Percentiles rank a stretch among this genome's conserved stretches.
These are phyloP conservation scores for Seira musarum DNA, from an alignment of 2,888 invertebrate species.

Conservation along the genomic window DNA sequence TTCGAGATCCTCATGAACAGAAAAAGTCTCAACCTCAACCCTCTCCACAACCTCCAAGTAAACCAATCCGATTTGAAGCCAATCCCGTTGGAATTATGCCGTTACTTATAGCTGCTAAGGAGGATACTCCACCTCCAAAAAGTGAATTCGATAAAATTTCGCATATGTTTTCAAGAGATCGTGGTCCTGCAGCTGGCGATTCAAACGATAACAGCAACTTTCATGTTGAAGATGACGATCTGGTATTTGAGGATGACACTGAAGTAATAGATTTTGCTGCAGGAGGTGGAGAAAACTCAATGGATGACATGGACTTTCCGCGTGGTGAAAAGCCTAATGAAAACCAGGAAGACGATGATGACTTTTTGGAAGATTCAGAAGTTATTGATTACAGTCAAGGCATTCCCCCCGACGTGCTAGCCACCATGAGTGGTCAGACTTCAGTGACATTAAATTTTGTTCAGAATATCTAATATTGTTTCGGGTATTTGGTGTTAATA, in stretches of 20 bases:
- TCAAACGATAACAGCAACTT: constrained; percentile 3
- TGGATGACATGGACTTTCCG: constrained; percentile 58
- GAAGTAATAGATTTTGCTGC: constrained; percentile 68
- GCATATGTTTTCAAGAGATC: constrained; percentile 53
- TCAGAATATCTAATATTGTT: too few species aligned
- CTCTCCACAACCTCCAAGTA: not conserved
- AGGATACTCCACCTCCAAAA: constrained; percentile 30
- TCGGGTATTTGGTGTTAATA: too few species aligned
- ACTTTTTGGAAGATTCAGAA: constrained; percentile 53
- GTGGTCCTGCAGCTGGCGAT: constrained; percentile 29
- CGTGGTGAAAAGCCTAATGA: constrained; percentile 50
- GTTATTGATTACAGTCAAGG: constrained; percentile 68
- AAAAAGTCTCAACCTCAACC: not conserved
- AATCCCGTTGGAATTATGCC: constrained; percentile 51
- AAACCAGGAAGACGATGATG: constrained; percentile 43
- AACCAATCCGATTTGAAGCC: constrained; percentile 35
- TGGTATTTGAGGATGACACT: constrained; percentile 46
- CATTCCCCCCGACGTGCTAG: constrained; percentile 8
- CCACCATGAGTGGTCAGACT: too few species aligned
- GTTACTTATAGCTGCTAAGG: constrained; percentile 42
- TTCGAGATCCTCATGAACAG: constrained; percentile 44
- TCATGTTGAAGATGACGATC: constrained; percentile 23
- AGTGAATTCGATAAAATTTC: constrained; percentile 39
- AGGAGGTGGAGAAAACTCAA: constrained; percentile 29
- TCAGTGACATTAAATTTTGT: too few species aligned